Evolutionary conservation across 2,797 vertebrate species (phyloP), one percentile per base, ranked within the genome.

Genomic region (Enoplosus armatus): DNA sequence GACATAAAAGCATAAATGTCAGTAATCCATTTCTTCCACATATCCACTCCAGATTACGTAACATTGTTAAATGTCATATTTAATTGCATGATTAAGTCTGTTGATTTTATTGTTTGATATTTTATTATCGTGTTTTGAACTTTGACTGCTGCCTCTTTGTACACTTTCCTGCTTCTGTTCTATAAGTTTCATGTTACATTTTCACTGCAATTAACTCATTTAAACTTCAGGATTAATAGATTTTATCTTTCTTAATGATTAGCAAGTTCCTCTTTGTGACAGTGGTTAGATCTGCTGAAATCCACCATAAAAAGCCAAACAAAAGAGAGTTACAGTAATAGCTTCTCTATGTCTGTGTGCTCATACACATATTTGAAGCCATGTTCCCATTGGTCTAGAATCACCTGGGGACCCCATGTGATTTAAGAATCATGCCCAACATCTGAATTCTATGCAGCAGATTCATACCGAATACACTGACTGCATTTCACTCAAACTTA

Each of bases 31-130:
- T 53, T 18, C 10, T 48, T 64, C n/a, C 55, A 8, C 29, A 64
- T 5, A 15, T 8, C n/a, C 18, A 8, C 64, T 66, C 10, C 11
- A 45, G 33, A 22, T 26, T 20, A 4, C 35, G 63, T 54, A 37
- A 31, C 72, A 54, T 66, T 79, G 54, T 41, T 24, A 63, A 87
- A 85, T 83, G 74, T 79, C 77, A 43, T 4, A 74, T 83, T 81
- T 85, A 86, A 86, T 81, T 58, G 29, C 64, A 22, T 2, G 41
- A 61, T 64, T 64, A 22, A 12, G 9, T 71, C 48, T 0, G 2
- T 1, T 54, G 56, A 37, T 72, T 82, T 66, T 35, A 61, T 56
- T 72, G 22, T 68, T 69, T 64, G 33, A 67, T 82, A 1, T 77
- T 71, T 58, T 39, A 33, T 14, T 1, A 8, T n/a, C n/a, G n/a